Evolutionary conservation across 2,888 invertebrate genomes (phyloP), one percentile per base, ranked within the genome.

Genomic region (Ormyrus rosae): DNA sequence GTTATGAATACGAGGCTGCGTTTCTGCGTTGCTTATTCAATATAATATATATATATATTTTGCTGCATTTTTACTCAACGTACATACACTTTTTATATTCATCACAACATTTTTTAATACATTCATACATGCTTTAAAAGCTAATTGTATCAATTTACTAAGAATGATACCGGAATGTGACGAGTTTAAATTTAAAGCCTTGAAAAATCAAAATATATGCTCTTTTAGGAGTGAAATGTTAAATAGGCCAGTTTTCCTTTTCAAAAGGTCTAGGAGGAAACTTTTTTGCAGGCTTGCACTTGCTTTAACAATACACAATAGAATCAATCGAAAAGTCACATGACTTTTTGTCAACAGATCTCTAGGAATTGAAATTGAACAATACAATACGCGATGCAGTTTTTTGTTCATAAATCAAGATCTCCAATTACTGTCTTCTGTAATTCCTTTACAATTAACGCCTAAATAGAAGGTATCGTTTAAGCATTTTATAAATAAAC

Each of bases 91-190:
- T 46, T 71, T 77, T 70, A 10, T 45, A 76, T 67, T 69, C 68
- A 78, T 81, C 79, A 73, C 79, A 77, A 72, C 55, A 51, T 67
- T 60, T 75, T 34, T 82, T 81, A 68, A 81, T 73, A 77, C 80
- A 78, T 81, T 81, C 81, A 76, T 48, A 67, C 82, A 83, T 78
- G 80, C 78, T 83, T 82, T 84, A 83, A 77, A 84, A 83, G 81
- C 85, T 88, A 86, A 84, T 84, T 86, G 85, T 86, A 87, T 88
- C 88, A 85, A 83, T 86, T 86, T 84, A 82, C 84, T 87, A 88
- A 81, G 84, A 85, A 86, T 87, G 87, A 88, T 89, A 88, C 85
- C 88, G 90, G 90, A 90, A 90, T 90, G 90, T 90, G 84, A 85
- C 85, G 86, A 89, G 88, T 89, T 87, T 83, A 81, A 78, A 71